Evolutionary conservation across 2,113 vertebrate genomes (phyloP).

Genomic region (Bubo blakistoni): DNA sequence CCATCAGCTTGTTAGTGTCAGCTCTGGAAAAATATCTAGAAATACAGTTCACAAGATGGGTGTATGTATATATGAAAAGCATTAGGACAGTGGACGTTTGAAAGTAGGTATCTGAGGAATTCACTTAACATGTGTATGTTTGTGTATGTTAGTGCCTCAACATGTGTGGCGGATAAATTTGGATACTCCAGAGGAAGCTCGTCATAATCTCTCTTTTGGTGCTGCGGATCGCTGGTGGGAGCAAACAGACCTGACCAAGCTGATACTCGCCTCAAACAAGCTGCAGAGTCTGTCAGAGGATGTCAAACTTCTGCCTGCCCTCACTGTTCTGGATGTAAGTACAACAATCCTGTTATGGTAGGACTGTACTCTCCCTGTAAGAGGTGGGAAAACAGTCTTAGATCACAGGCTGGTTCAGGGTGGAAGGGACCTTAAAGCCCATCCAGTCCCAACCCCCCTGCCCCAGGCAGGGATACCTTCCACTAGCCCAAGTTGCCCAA

Average conservation of each 20-base stretch:
- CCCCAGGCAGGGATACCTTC: too few relatives aligned
- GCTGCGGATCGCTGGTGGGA: slow-evolving; percentile 93
- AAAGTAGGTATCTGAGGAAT: fast-evolving
- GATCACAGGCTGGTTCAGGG: too few relatives aligned
- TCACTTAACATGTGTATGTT: fast-evolving
- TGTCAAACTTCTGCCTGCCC: slow-evolving; percentile 81
- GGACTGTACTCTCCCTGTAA: fast-evolving
- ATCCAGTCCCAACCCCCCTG: too few relatives aligned
- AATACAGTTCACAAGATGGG: fast-evolving
- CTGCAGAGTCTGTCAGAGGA: slow-evolving; percentile 87
- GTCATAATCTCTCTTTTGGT: slow-evolving; percentile 81
- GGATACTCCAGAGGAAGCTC: slow-evolving; percentile 86
- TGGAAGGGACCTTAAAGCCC: too few relatives aligned
- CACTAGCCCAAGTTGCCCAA: too few relatives aligned
- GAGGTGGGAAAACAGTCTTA: neutral
- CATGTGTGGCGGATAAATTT: slow-evolving; percentile 90
- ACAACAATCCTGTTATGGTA: fast-evolving
- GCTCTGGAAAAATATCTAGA: neutral
- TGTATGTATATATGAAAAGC: fast-evolving
- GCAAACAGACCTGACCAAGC: slow-evolving; percentile 89
- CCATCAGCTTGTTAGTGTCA: neutral
- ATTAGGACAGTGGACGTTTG: fast-evolving
- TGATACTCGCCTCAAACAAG: slow-evolving; percentile 91
- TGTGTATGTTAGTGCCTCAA: slow-evolving; percentile 78
- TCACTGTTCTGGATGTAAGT: slow-evolving; percentile 88